These are phyloP conservation scores for Megaustenia siamemsis DNA, from an alignment of 2,888 invertebrate genomes.

Conservation along the genomic window DNA sequence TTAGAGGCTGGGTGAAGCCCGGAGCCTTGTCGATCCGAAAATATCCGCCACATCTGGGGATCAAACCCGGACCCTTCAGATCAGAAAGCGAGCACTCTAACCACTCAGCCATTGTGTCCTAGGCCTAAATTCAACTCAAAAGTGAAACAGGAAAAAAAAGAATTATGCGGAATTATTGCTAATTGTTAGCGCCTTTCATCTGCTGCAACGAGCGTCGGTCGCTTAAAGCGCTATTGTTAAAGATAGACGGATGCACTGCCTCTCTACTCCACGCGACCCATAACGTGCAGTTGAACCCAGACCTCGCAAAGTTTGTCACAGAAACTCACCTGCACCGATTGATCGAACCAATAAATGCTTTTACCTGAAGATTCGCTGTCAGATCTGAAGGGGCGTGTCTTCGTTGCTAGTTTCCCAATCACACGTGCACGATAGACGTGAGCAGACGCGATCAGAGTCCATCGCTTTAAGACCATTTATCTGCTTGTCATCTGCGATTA, in stretches of 20 bases:
- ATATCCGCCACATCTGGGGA: no score
- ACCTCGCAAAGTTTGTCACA: not conserved
- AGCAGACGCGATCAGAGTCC: not conserved
- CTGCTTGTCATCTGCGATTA: slow-evolving; percentile 24
- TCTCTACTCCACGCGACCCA: slow-evolving; percentile 5
- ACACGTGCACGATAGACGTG: slow-evolving; percentile 14
- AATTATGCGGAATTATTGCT: no score
- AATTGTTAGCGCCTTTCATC: no score
- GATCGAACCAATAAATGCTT: not conserved
- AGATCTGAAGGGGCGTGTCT: slow-evolving; percentile 27
- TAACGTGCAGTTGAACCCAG: not conserved
- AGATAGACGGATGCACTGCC: not conserved
- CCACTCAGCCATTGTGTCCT: no score
- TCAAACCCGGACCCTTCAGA: no score
- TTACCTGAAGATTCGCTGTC: not conserved
- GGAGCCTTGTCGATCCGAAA: no score
- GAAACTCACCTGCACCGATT: slow-evolving; percentile 3
- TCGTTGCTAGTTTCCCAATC: not conserved
- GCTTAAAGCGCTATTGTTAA: no score
- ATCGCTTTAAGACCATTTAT: slow-evolving; percentile 24
- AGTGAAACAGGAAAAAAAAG: no score
- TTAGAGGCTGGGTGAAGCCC: no score
- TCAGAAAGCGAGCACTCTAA: no score
- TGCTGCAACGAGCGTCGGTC: no score
- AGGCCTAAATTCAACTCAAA: no score